Evolutionary conservation across 2,888 invertebrate species (phyloP), one percentile per base, ranked within the genome.

Genomic region (Oscheius sp.): DNA sequence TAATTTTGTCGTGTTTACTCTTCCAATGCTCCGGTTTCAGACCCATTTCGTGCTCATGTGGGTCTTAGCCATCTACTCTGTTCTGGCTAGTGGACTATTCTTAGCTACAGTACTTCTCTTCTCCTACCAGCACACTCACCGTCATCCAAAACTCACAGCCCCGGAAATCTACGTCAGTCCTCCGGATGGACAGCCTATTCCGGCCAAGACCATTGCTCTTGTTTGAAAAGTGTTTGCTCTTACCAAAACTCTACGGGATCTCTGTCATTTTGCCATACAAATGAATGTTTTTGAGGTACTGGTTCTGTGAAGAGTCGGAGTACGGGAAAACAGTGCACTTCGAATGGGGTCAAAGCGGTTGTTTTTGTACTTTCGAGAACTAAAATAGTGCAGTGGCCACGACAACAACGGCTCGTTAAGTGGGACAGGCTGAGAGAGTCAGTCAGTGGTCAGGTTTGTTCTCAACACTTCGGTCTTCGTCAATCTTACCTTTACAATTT

Each of bases 21-120:
- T 33, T 13, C 4, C n/a, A n/a, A 9, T 37, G 5, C 1, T 51
- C 1, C 9, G 3, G 10, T 55, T 68, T 9, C n/a, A 68, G 68
- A 33, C 29, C 10, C 53, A 68, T 35, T 68, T 68, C 55, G 53
- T 55, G 29, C 35, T 68, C 33, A 33, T 68, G 35, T 68, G 68
- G 68, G 35, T 68, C 2, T 35, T 68, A 11, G 68, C 53, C 1
- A 55, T 33, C 11, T 68, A 68, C 35, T 29, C 35, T 2, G 68
- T 42, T 2, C 13, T 35, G 11, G 51, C 68, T 11, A 53, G 55
- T 37, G 68, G 55, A n/a, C 9, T 37, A 2, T 7, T 68, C 35
- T 29, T 68, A 1, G 35, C 53, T 53, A 21, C 35, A 32, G 9
- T 35, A 7, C 42, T 55, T 5, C 32, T 33, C n/a, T 35, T 68